phyloP scores from a whole-genome alignment of 2,113 vertebrate species.

The Engraulis encrasicolus region DNA sequence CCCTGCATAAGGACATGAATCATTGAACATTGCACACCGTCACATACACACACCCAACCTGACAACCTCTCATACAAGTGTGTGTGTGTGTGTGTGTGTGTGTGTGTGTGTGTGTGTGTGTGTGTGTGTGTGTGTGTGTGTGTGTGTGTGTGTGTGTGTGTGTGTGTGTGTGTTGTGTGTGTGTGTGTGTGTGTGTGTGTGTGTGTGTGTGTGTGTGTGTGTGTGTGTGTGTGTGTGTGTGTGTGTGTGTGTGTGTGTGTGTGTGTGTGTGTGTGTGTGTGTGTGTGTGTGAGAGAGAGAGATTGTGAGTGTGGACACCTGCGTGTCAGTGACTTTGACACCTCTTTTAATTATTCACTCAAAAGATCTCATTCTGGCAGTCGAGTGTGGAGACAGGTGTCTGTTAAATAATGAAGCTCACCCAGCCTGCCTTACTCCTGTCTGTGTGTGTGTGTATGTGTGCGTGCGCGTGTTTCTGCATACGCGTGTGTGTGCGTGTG shows the following conservation, averaged over 20 bases:
- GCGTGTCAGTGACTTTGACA: slow-evolving; percentile 8
- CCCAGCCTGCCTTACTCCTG: slow-evolving; percentile 46
- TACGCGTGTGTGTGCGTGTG: no score
- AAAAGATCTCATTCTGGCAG: slow-evolving; percentile 49
- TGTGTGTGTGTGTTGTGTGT: no score
- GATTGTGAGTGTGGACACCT: neutral
- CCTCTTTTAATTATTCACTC: slow-evolving; percentile 62
- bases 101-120: neutral
- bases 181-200: slow-evolving; percentile 22
- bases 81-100: neutral
- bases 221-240: slow-evolving; percentile 22
- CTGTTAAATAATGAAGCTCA: slow-evolving; percentile 68
- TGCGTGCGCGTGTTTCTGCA: neutral
- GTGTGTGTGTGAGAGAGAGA: neutral
- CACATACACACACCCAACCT: neutral
- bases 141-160: neutral
- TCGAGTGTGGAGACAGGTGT: slow-evolving; percentile 57
- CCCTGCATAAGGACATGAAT: neutral
- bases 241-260: neutral
- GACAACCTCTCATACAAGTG: neutral
- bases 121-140: neutral
- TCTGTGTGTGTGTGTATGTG: neutral
- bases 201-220: slow-evolving; percentile 7
- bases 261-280: neutral
- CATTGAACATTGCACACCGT: neutral